Base-by-base conservation (phyloP, 2,888 invertebrate genomes). In the Emesis castigata region DNA sequence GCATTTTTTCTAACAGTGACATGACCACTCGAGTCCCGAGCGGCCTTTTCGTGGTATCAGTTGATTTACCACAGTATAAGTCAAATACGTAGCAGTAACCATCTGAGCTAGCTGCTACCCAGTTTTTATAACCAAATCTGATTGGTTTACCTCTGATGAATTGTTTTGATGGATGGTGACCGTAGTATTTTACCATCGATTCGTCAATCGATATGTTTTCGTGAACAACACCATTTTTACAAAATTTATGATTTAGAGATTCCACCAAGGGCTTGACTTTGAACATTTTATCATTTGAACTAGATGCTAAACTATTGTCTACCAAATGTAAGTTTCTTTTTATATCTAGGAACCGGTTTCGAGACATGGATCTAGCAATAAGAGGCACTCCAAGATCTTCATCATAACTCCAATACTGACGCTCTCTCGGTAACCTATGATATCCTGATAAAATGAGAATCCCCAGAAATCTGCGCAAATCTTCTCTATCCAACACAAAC, bases 51-150 rank as follows among this genome's bases (percentile, higher is more conserved):
- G n/a, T n/a, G n/a, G n/a, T n/a, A n/a, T 53, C 18, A 18, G 6
- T 18, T 58, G 80, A 61, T 80, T 84, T 77, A 58, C 82, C 84
- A 73, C 83, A 83, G 58, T 85, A 86, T 68, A 86, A 75, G 74
- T 86, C 86, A 70, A 83, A 84, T 20, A 68, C 16, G 68, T 87
- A 86, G 61, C 87, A 86, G 70, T 86, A 87, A 8, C 85, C 85
- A n/a, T 73, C 73, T 3, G 86, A 82, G 77, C 86, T 86, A 18
- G 85, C 83, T 39, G 85, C 73, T 77, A 86, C 79, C 88, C 86
- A 89, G 56, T 88, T 83, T 76, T 88, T 88, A 73, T 85, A 89
- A 16, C 87, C 87, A 82, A 89, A 88, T 7, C 87, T 72, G 14
- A 90, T 81, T 65, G 88, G 87, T 74, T 89, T 89, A 6, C 86